Conservation (phyloP, 2,113 vertebrate species). For the Tupaia tana region DNA sequence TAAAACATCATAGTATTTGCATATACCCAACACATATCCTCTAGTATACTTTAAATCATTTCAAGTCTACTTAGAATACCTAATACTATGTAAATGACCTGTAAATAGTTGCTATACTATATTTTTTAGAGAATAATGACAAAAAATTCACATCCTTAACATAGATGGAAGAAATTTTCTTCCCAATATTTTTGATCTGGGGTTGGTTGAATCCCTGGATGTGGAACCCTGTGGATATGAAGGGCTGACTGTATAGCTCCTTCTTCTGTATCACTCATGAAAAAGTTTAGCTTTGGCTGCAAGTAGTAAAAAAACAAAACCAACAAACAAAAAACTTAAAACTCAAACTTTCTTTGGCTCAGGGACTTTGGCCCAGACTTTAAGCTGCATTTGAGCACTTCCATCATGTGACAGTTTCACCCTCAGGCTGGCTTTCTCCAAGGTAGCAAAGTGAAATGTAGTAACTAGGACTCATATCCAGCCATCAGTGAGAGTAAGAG, state of each 20-base stretch:
- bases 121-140: too few relatives aligned
- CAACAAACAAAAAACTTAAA: not conserved
- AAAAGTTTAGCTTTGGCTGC: constrained; percentile 18
- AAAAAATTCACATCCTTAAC: too few relatives aligned
- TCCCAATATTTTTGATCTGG: too few relatives aligned
- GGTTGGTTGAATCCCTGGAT: too few relatives aligned
- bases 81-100: too few relatives aligned
- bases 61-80: too few relatives aligned
- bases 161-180: too few relatives aligned
- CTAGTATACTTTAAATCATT: too few relatives aligned
- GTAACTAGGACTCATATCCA: not conserved
- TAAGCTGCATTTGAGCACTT: not conserved
- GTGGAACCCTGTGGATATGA: too few relatives aligned
- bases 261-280: not conserved
- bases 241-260: not conserved
- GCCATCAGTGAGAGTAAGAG: not conserved
- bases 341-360: constrained; percentile 24
- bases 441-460: not conserved
- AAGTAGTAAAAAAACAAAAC: constrained; percentile 37
- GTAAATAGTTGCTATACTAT: too few relatives aligned
- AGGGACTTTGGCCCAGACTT: not conserved
- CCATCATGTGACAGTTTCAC: not conserved
- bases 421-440: not conserved
- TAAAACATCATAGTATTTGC: too few relatives aligned
- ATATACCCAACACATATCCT: too few relatives aligned